phyloP scores from a whole-genome alignment of 2,797 vertebrate genomes.

The Lepus oiostolus region DNA sequence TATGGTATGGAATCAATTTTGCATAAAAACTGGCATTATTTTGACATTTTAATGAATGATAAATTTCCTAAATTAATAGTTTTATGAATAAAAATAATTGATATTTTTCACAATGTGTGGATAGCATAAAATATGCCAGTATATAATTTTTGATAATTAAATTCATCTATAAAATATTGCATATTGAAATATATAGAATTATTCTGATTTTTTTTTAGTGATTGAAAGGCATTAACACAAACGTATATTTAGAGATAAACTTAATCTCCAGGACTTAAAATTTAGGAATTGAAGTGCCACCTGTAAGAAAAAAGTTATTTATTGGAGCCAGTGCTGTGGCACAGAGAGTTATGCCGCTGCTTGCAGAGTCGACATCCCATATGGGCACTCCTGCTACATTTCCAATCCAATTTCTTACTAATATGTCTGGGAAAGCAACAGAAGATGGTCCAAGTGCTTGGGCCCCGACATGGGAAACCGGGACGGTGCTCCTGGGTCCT shows the following conservation, averaged over 20 bases:
- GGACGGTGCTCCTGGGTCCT: too few relatives aligned
- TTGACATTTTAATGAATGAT: slow-evolving; percentile 11
- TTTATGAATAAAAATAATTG: neutral
- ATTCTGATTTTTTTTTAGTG: neutral
- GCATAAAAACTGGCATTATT: neutral
- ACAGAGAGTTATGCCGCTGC: too few relatives aligned
- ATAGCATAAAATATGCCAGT: neutral
- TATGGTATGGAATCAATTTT: neutral
- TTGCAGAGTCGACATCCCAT: too few relatives aligned
- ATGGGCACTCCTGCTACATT: too few relatives aligned
- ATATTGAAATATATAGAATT: neutral
- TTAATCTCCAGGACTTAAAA: slow-evolving; percentile 35
- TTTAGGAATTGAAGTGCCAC: slow-evolving; percentile 61
- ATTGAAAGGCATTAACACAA: neutral
- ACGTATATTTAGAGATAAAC: slow-evolving; percentile 8
- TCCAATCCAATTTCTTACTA: too few relatives aligned
- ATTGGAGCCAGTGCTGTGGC: neutral
- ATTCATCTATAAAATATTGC: neutral
- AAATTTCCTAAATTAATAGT: neutral
- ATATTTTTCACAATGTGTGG: neutral
- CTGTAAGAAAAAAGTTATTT: neutral
- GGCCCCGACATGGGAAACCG: too few relatives aligned
- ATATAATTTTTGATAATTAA: slow-evolving; percentile 58
- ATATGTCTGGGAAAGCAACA: too few relatives aligned
- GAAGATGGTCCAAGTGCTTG: too few relatives aligned